Base-by-base conservation (phyloP, 2,113 vertebrate species). In the Eurypyga helias region DNA sequence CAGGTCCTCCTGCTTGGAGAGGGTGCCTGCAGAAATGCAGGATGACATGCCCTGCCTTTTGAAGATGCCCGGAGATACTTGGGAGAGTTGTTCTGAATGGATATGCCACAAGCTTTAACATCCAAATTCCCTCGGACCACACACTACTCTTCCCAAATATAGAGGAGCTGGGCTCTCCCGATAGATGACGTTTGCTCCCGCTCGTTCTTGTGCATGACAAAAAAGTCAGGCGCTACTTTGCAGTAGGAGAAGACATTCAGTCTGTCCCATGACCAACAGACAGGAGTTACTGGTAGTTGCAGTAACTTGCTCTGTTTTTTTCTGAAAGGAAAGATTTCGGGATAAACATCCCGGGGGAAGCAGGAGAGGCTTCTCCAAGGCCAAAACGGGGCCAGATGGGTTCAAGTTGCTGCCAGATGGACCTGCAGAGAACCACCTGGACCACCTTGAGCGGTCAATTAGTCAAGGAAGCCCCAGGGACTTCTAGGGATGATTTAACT, bases 171-270 rank as follows among this genome's bases (percentile, higher is more conserved):
- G 51, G 52, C 7, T 82, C 12, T 73, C 36, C n/a, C 60, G 45
- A 9, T 0, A 57, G 62, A 66, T 3, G 23, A 46, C 0, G 0
- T 52, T 67, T 19, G 43, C 23, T 80, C 43, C 17, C 0, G 0
- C 12, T 33, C 31, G 2, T 73, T 51, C 29, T 25, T 13, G 38
- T 0, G 11, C 8, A 0, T 8, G n/a, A 29, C 23, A 14, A 48
- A 34, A 31, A 33, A 60, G 43, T 13, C 66, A 31, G 0, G 6
- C 16, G 1, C 33, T n/a, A 29, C 2, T 58, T 41, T n/a, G 49
- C 73, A 80, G 48, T 26, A 55, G 55, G 33, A 29, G 18, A 54
- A 75, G 43, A 17, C 29, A 7, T 16, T 65, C 36, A 16, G 46
- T 16, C 72, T n/a, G 13, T 4, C 57, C 66, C 26, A 5, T 12